Conservation (phyloP, 1,140 invertebrate genomes). For the Magallana angulata region DNA sequence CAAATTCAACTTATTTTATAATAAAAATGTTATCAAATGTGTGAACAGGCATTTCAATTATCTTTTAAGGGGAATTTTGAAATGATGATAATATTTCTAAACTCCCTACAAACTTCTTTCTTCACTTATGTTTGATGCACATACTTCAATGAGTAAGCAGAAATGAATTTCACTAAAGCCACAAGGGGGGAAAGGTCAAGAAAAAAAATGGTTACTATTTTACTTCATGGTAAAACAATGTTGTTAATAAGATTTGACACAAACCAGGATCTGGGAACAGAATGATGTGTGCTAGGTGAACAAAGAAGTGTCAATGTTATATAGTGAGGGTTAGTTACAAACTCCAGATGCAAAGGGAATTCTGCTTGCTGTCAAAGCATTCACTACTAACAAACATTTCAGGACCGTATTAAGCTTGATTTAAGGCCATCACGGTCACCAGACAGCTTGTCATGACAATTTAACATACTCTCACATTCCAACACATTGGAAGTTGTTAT, state of each 20-base stretch:
- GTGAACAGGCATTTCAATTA: too few species aligned
- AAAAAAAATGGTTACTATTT: not conserved
- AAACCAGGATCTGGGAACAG: not conserved
- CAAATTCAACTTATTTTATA: too few species aligned
- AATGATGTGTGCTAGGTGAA: not conserved
- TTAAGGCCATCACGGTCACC: too few species aligned
- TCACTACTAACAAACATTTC: not conserved
- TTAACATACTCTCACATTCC: not conserved
- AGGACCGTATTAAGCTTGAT: not conserved
- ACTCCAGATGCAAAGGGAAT: not conserved
- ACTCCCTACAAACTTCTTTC: too few species aligned
- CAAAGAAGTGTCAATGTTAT: not conserved
- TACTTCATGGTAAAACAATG: not conserved
- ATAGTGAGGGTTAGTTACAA: not conserved
- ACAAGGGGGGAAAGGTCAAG: not conserved
- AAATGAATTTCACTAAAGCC: too few species aligned
- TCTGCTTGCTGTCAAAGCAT: not conserved
- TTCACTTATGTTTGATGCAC: too few species aligned
- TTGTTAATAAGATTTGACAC: not conserved
- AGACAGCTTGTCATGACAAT: too few species aligned
- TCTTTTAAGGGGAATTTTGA: too few species aligned
- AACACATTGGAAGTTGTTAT: constrained; percentile 1
- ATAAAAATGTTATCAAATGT: too few species aligned
- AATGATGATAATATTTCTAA: too few species aligned
- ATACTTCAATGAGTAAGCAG: too few species aligned